Evolutionary conservation across 2,888 invertebrate genomes (phyloP).

Genomic region (Rhagophthalmus giganteus): DNA sequence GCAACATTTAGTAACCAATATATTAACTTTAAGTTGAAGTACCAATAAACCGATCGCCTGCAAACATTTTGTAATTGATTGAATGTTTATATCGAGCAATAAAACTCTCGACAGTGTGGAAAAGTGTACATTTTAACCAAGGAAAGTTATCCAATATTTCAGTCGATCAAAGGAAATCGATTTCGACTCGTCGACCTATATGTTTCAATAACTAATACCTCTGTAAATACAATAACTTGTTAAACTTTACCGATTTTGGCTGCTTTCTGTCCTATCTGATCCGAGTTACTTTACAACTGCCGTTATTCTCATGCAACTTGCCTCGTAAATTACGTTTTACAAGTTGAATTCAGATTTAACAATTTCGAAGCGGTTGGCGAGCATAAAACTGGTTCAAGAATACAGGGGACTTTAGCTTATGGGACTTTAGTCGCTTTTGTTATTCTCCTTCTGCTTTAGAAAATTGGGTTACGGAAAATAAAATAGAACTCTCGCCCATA

Average conservation of each 20-base stretch:
- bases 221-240: slow-evolving; percentile 21
- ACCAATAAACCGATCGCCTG: too few relatives aligned
- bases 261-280: slow-evolving; percentile 21
- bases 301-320: slow-evolving; percentile 24
- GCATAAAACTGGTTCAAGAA: slow-evolving; percentile 15
- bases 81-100: neutral
- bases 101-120: neutral
- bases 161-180: neutral
- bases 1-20: too few relatives aligned
- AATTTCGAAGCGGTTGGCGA: slow-evolving; percentile 20
- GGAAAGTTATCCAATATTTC: slow-evolving; percentile 3
- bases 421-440: neutral
- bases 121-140: neutral
- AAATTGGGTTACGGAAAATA: too few relatives aligned
- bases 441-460: too few relatives aligned
- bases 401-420: slow-evolving; percentile 2
- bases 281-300: slow-evolving; percentile 22
- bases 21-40: too few relatives aligned
- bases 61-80: neutral
- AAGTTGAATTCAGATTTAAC: slow-evolving; percentile 26
- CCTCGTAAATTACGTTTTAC: slow-evolving; percentile 26
- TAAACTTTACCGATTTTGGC: slow-evolving; percentile 17
- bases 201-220: slow-evolving; percentile 11
- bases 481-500: too few relatives aligned
- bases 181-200: neutral